These are phyloP conservation scores for Mylabris sibirica DNA, from an alignment of 2,888 invertebrate genomes.

Conservation along the genomic window DNA sequence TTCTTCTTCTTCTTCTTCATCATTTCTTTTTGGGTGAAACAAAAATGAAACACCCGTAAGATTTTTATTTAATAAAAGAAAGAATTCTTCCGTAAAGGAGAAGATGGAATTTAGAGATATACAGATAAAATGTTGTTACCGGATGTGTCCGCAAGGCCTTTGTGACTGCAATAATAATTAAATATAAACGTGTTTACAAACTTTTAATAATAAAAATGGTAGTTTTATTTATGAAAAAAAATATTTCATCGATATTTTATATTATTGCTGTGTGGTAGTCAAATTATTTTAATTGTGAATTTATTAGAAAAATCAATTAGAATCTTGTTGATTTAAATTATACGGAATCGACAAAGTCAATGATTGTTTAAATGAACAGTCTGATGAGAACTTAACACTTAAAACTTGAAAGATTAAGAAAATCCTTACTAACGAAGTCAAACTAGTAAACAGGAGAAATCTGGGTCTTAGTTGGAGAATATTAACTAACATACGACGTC, in stretches of 20 bases:
- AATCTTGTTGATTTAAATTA: no score
- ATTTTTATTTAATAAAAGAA: slow-evolving; percentile 7
- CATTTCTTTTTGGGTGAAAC: slow-evolving; percentile 22
- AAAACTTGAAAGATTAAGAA: slow-evolving; percentile 7
- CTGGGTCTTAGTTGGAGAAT: neutral
- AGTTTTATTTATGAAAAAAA: neutral
- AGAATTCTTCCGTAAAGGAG: neutral
- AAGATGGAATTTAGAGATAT: slow-evolving; percentile 20
- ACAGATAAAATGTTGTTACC: slow-evolving; percentile 26
- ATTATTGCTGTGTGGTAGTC: neutral
- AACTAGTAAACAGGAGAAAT: slow-evolving; percentile 5
- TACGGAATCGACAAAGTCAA: neutral
- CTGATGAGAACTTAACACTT: slow-evolving; percentile 3
- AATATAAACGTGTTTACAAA: slow-evolving; percentile 8
- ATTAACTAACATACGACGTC: neutral
- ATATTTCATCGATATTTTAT: neutral
- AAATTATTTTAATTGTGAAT: neutral
- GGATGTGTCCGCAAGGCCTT: slow-evolving; percentile 28
- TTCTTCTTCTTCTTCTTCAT: no score
- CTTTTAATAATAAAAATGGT: neutral
- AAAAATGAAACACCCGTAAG: slow-evolving; percentile 5
- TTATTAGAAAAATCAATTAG: no score
- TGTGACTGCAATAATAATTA: slow-evolving; percentile 30
- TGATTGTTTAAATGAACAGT: neutral
- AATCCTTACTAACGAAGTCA: slow-evolving; percentile 5